Base-by-base conservation (phyloP, 2,888 invertebrate genomes). In the Drepana falcataria region DNA sequence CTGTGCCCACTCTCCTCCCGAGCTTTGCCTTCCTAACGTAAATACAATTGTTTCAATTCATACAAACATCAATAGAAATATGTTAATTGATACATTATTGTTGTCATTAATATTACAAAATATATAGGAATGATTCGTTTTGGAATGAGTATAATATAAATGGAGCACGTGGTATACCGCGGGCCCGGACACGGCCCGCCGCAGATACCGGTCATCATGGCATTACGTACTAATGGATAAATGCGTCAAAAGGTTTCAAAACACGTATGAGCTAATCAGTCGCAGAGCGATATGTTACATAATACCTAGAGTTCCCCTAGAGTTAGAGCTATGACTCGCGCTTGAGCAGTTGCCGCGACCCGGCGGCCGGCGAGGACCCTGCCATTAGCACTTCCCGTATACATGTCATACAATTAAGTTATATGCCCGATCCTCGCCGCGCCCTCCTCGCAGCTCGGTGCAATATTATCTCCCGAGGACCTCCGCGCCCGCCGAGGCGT, bases 101-200 rank as follows among this genome's bases (percentile, higher is more conserved):
- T 44, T 9, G 44, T 44, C 44, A 44, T 44, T 44, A 44, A 44
- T 3, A 44, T 9, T 44, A 44, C 44, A 44, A 2, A 9, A 67
- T 65, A 66, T 69, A 66, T 71, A 65, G 79, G 79, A 81, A 81
- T 81, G 75, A 66, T 62, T 9, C 2, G 9, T 44, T 44, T 44
- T 44, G 44, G 61, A 69, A 59, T 59, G 60, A 61, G 35, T 63
- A 59, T 59, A 54, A 58, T 56, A 9, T 55, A 53, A 49, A 51
- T 55, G 21, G 21, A 21, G 21, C 21, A 21, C 21, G 21, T 21
- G 21, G 21, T 21, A 21, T 21, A 21, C 21, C 21, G 21, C 21
- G 21, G 21, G 21, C 21, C 21, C 21, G 21, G 21, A 21, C 21
- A 21, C 21, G 21, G 21, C 21, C 21, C 21, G 21, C 21, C 21